Base-by-base conservation (phyloP, 2,797 vertebrate species). In the Synaphobranchus kaupii region DNA sequence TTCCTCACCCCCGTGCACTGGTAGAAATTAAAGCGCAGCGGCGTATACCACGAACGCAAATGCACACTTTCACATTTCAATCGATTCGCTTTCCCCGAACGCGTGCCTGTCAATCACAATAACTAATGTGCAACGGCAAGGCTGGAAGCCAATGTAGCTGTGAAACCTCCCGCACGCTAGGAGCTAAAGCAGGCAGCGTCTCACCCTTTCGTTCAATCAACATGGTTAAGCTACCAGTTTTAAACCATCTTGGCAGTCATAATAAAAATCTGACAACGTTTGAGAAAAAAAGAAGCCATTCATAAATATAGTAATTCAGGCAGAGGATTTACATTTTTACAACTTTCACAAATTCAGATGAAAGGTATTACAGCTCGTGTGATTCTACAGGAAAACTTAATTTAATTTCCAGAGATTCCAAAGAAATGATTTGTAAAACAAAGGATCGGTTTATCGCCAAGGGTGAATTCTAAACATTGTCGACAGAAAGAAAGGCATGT, bases 61-160 rank as follows among this genome's bases (percentile, higher is more conserved):
- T 8, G 0, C 34, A 44, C 17, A 44, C 78, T 48, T 81, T 48
- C 78, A 81, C 78, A 81, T 50, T 81, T 81, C 44, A 10, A 50
- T 81, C 44, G 20, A 81, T 81, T 81, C 78, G n/a, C 47, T 81
- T 25, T 81, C 17, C 78, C 47, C n/a, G 78, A 81, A 81, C 2
- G 47, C 17, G 44, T 81, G 25, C 44, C 2, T 81, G 78, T 50
- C 78, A 81, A 50, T 81, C 78, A 81, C 25, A 50, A 50, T n/a
- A 81, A 81, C 78, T 25, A 81, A 81, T 28, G 78, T 50, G 47
- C 78, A 50, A 81, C 25, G 20, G 44, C 44, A 10, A 48, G 78
- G 78, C 47, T 39, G 28, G 25, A 50, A 50, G 47, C 78, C 78
- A 81, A 48, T 22, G 13, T 1, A 8, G 10, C 25, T 50, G 22